Evolutionary conservation across 2,888 invertebrate genomes (phyloP), one percentile per base, ranked within the genome.

Genomic region (Auanema freiburgensis): DNA sequence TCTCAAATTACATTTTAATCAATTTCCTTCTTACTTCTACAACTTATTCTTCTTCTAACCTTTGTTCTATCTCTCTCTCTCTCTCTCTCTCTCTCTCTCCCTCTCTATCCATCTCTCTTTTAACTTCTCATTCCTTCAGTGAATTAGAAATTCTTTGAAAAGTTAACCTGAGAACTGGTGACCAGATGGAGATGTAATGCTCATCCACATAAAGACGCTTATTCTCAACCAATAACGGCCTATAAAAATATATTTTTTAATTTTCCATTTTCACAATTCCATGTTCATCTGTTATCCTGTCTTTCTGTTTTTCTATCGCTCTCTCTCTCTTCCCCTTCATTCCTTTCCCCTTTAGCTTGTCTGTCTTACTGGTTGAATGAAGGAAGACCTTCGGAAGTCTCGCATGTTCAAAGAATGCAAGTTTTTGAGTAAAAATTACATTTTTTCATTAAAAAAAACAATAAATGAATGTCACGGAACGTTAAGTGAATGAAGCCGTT

Each of bases 181-280:
- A 78, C 79, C 79, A 79, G 2, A 78, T 74, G 42, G 73, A 71
- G 57, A 79, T 76, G 61, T 78, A 83, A 65, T 83, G 81, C 57
- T 83, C 83, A 63, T 82, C 80, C 16, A 83, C 83, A 60, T 83
- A 83, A 1, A 83, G 66, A 16, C 81, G 57, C 57, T 80, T 77
- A 11, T 77, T 77, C 57, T 82, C 82, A 10, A 82, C 80, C 18
- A 83, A 65, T 11, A 82, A 65, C 18, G 82, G 82, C 2, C 82
- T 63, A 25, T n/a, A 60, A 60, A 11, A 46, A 21, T 46, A 33
- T 33, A 33, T 33, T 33, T 33, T 33, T 33, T 33, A 33, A 33
- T 33, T 33, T 33, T 33, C 33, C 33, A 33, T 33, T 33, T 33
- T n/a, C n/a, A n/a, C n/a, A n/a, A n/a, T n/a, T n/a, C n/a, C n/a